These are phyloP conservation scores for Sinodicranocentrus sp. DNA, from an alignment of 2,888 invertebrate genomes.

Conservation along the genomic window DNA sequence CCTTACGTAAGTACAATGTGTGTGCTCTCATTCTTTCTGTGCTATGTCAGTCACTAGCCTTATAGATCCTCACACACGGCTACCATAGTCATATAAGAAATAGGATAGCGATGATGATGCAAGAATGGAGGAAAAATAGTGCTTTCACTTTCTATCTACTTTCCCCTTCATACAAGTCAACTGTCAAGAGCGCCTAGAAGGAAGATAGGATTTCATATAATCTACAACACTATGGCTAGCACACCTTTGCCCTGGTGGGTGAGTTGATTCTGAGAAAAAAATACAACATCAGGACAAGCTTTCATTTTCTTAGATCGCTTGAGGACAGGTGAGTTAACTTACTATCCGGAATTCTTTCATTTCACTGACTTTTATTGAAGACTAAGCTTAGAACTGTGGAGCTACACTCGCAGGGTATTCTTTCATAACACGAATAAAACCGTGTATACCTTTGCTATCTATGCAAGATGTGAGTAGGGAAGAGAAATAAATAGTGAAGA, in stretches of 20 bases:
- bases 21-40: conserved; percentile 12
- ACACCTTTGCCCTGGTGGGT: background rate
- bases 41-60: background rate
- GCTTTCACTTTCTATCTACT: background rate
- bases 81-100: no score
- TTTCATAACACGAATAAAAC: no score
- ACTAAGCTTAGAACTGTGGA: conserved; percentile 6
- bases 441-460: background rate
- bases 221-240: background rate
- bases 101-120: conserved; percentile 10
- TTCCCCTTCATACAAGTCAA: background rate
- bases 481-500: no score
- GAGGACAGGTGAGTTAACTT: conserved; percentile 56
- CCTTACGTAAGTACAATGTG: no score
- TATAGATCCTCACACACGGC: background rate
- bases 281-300: conserved; percentile 43
- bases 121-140: conserved; percentile 7
- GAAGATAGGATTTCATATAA: conserved; percentile 17
- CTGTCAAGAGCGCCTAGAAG: conserved; percentile 12
- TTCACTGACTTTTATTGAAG: conserved; percentile 38
- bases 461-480: no score
- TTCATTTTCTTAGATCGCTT: conserved; percentile 53
- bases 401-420: no score
- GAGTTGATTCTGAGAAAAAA: conserved; percentile 15
- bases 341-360: conserved; percentile 47